Evolutionary conservation across 2,888 invertebrate species (phyloP), one percentile per base, ranked within the genome.

Genomic region (Heliconius cydno): DNA sequence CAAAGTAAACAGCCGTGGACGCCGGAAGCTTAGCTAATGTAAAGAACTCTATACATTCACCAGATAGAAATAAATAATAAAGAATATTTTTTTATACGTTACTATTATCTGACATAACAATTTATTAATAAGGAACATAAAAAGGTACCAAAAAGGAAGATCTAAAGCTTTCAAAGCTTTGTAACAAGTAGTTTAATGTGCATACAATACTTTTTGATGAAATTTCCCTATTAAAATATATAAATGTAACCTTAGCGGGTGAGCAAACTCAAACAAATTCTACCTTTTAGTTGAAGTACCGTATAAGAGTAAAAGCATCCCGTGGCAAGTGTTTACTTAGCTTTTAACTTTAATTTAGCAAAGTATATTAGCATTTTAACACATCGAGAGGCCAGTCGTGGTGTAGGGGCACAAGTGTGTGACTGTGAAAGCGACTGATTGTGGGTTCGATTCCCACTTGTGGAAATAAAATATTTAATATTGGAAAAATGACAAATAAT

Each of bases 1-100:
- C 84, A 87, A 88, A 88, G 86, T 87, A 89, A 90, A 90, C 88
- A 88, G 82, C 86, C 75, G 78, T 74, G 81, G 80, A 75, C 65
- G 57, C 46, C 68, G 77, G 79, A 79, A 78, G 71, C 34, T 67
- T 78, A 22, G 25, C 46, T 73, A 73, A 57, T 57, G 66, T 78
- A 38, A 65, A 41, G 70, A 70, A 70, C 22, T 34, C 22, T 70
- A 13, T 60, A 77, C 46, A 71, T 15, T 70, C 46, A 5, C 30
- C 10, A 12, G 10, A 41, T 28, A 75, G 46, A 28, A 28, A 28
- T 28, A 28, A 28, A 28, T 28, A 28, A 28, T 28, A 28, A 28
- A 28, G 1, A 41, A 41, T 6, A 5, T 46, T 46, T 46, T 46
- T 46, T 2, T 46, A 15, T 15, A 15, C 46, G 15, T 46, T 52